Evolutionary conservation across 2,888 invertebrate species (phyloP).

Genomic region (Pemphredon lugubris): DNA sequence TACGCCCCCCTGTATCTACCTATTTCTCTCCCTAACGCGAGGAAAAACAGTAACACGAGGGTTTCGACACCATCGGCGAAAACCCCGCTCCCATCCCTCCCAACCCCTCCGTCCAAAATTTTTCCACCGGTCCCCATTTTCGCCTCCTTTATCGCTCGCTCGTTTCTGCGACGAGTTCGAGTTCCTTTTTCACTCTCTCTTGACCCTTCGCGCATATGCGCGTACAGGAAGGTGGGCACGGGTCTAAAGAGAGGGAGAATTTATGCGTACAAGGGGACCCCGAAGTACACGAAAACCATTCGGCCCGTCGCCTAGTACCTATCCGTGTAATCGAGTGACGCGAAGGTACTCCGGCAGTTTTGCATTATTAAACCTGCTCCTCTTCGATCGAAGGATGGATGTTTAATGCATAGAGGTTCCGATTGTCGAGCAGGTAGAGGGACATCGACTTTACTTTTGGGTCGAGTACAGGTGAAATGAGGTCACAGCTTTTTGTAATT

Average conservation of each 20-base stretch:
- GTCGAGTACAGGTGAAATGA: not conserved
- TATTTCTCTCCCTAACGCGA: not conserved
- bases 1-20: conserved; percentile 32
- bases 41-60: conserved; percentile 24
- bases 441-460: not conserved
- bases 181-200: not conserved
- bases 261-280: conserved; percentile 25
- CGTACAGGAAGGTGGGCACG: too few relatives aligned
- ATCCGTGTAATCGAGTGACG: conserved; percentile 49
- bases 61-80: conserved; percentile 5
- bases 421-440: not conserved
- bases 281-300: not conserved
- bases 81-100: not conserved
- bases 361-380: conserved; percentile 64
- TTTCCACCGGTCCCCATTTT: not conserved
- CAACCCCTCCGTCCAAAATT: not conserved
- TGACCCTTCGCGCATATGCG: not conserved
- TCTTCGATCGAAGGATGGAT: conserved; percentile 29
- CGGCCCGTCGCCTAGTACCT: conserved; percentile 2
- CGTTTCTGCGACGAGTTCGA: not conserved
- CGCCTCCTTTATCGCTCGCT: not conserved
- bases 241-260: too few relatives aligned
- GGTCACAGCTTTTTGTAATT: too few relatives aligned
- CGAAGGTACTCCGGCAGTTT: conserved; percentile 22
- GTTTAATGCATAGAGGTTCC: conserved; percentile 38